Base-by-base conservation (phyloP, 2,113 vertebrate genomes). In the Speoplatyrhinus poulsoni region DNA sequence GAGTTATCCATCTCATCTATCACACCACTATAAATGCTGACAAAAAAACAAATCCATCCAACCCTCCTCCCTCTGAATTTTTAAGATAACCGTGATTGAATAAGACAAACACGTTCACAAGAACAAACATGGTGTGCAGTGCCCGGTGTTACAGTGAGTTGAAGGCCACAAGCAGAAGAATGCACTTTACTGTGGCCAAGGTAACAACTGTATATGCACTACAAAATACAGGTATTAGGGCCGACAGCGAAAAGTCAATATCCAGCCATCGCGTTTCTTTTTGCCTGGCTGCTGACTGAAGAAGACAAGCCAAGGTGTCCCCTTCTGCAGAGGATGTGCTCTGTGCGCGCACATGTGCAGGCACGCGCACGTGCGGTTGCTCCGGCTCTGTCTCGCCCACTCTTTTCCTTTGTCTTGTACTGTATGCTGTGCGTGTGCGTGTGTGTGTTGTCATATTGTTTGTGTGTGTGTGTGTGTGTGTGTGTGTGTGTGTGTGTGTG, bases 211-310 rank as follows among this genome's bases (percentile, higher is more conserved):
- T 76, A 73, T 73, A 81, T 90, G 86, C 84, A 77, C 75, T 87
- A 87, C 85, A 77, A 87, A 87, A 90, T 73, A 85, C 82, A 82
- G 87, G 86, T 88, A 87, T 87, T 87, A 89, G 81, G 36, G 61
- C 80, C 84, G 86, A 87, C 85, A 73, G 84, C 81, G 87, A 83
- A 88, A 88, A 89, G 86, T 89, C 90, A 87, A 89, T 90, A 89
- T 82, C 81, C 86, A 75, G 80, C 82, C 88, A 74, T 89, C 83
- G 71, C 81, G 80, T 85, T 90, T 88, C 67, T 74, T 84, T 81
- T 85, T 85, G 85, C 80, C 82, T 86, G 77, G 85, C 80, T 89
- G 87, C 84, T 84, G 82, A 89, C 81, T 85, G 75, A 83, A 86
- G 78, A 81, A 86, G 85, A 87, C 82, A 77, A 82, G 79, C 68